Base-by-base conservation (phyloP, 30 jellyfish, hydroid and myxozoan genomes). In the Catostylus mosaicus region DNA sequence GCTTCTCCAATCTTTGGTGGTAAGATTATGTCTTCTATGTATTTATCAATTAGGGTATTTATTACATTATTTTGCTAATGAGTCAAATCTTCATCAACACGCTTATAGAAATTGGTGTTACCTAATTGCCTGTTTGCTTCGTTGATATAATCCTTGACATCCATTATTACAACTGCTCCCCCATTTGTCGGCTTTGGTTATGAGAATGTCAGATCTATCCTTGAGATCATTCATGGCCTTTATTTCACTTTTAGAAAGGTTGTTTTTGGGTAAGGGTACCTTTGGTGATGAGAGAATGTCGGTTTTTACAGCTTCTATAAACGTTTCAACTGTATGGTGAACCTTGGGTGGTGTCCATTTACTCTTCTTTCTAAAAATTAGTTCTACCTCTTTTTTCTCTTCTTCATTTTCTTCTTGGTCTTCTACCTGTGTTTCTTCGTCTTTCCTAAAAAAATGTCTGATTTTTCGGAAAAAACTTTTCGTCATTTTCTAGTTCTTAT, bases 171-270 rank as follows among this genome's bases (percentile, higher is more conserved):
- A 29, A 52, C 67, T n/a, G 87, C 87, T 22, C 87, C 62, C 26
- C 87, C 78, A n/a, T 75, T 75, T 75, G 33, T 75, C 77, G 20
- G 87, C 87, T 75, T 56, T 30, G 36, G 87, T 75, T 51, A 48
- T 75, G 34, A 75, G 20, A 6, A 75, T 32, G 65, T 75, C 87
- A 16, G 52, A 59, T 33, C 78, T 12, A 3, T 51, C 62, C 22
- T 11, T 31, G 10, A 75, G 87, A 10, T 73, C 85, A 35, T 30
- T 75, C 34, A 48, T 37, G 35, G 87, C 63, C 51, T 75, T 18
- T 45, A 45, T 48, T 75, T 75, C 45, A 23, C 51, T 75, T 51
- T 75, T 68, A 7, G 77, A 18, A 26, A 52, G 77, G 33, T 75
- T 75, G 18, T 52, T 73, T 30, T 34, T 30, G 22, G 87, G 87